Evolutionary conservation across 1,140 invertebrate species (phyloP).

Genomic region (Procambarus clarkii): DNA sequence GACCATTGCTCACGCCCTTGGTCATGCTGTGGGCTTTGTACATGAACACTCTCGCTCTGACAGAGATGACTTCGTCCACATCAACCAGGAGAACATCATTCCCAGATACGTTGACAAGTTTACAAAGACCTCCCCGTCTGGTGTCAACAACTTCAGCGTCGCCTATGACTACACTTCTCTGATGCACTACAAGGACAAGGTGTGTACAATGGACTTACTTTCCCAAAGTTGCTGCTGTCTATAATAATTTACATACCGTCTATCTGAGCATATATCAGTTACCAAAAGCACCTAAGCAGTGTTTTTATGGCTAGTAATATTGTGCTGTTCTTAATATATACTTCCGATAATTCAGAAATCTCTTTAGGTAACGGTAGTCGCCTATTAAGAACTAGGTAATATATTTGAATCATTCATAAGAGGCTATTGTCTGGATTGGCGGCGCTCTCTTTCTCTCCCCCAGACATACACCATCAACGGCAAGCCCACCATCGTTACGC

Average conservation of each 20-base stretch:
- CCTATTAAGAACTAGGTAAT: too few relatives aligned
- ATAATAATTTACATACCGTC: too few relatives aligned
- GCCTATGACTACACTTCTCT: constrained; percentile 66
- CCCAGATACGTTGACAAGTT: constrained; percentile 56
- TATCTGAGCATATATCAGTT: not conserved
- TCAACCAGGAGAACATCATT: constrained; percentile 74
- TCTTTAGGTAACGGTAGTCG: too few relatives aligned
- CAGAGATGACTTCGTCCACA: constrained; percentile 75
- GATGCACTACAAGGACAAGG: constrained; percentile 67
- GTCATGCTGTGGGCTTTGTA: constrained; percentile 76
- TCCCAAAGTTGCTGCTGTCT: too few relatives aligned
- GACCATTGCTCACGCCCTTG: constrained; percentile 75
- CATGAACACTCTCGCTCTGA: constrained; percentile 77
- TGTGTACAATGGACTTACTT: not conserved
- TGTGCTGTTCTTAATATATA: too few relatives aligned
- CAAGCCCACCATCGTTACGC: constrained; percentile 65
- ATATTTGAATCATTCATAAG: too few relatives aligned
- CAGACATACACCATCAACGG: constrained; percentile 71
- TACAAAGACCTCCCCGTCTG: not conserved
- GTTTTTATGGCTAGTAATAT: too few relatives aligned
- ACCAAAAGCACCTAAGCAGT: too few relatives aligned
- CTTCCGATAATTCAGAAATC: too few relatives aligned
- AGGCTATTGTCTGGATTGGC: too few relatives aligned
- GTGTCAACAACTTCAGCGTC: constrained; percentile 42
- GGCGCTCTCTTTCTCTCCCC: too few relatives aligned